Evolutionary conservation across 2,888 invertebrate species (phyloP), one percentile per base, ranked within the genome.

Genomic region (Branchellion lobata): DNA sequence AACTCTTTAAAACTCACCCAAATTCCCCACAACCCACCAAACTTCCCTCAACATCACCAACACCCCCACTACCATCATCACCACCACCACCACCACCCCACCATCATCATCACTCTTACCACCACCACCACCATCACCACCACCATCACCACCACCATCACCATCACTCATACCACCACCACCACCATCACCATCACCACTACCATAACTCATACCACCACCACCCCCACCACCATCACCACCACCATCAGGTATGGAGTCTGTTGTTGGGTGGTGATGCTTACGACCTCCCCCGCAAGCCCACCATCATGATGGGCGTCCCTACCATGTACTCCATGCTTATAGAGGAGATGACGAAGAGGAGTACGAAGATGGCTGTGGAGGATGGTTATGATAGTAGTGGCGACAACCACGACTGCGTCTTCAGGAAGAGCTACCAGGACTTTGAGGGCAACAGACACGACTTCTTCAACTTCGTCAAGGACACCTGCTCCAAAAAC

Each of bases 251-350:
- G 87, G 85, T 85, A 1, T 88, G 88, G 88, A 80, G 84, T n/a
- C 75, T 82, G 36, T 81, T 87, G 69, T 80, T 86, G 31, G 84
- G 83, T 21, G 82, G 83, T 14, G 65, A 74, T 0, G 51, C 75
- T 18, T 78, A 81, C 31, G 80, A 74, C 34, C 82, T 91, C 27
- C 90, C 78, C 21, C 31, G 72, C 0, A 51, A 91, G 69, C 90
- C 93, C 29, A 92, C 92, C 61, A 89, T 93, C 77, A 93, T 93
- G 85, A 93, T 94, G 91, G 95, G 92, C n/a, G 95, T 95, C 53
- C 95, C 96, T 0, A 93, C 94, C 0, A 93, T 94, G 86, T 96
- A 94, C 87, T 90, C 91, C 74, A 92, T 92, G 81, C 89, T 96
- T 14, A 91, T 93, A 1, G 90, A 92, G 78, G 33, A 92, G 93